phyloP scores from a whole-genome alignment of 2,113 vertebrate species.

The Xiphorhynchus elegans region DNA sequence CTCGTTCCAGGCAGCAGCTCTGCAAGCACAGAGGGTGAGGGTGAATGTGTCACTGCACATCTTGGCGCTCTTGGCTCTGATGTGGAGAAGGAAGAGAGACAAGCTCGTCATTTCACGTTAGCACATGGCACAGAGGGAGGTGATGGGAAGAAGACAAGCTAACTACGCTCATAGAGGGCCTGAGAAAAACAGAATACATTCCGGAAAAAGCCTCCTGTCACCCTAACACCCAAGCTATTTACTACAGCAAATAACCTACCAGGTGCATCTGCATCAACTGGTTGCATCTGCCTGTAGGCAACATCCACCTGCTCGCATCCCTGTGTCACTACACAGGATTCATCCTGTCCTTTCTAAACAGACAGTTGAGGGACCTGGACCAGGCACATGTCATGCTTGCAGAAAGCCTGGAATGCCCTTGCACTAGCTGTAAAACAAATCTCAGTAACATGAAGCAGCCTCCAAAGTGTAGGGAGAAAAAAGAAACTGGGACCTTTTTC shows the following conservation, averaged over 20 bases:
- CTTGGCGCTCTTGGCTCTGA: background rate
- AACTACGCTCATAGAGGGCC: background rate
- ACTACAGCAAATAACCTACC: background rate
- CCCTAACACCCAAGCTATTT: background rate
- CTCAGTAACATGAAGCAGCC: background rate
- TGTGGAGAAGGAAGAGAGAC: conserved; percentile 43
- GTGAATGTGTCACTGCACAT: conserved; percentile 30
- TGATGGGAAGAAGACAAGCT: conserved; percentile 6
- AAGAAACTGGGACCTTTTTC: background rate
- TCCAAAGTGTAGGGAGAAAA: background rate
- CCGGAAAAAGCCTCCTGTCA: background rate
- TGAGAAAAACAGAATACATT: conserved; percentile 2
- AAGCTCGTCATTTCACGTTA: conserved; percentile 46
- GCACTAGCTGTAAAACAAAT: background rate
- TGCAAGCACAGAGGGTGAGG: background rate
- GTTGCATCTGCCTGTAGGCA: background rate
- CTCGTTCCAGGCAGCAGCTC: background rate
- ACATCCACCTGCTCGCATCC: background rate
- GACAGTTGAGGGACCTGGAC: background rate
- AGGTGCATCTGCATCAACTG: background rate
- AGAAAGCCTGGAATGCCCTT: background rate
- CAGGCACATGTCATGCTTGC: background rate
- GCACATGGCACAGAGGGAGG: background rate
- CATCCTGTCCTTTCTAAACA: background rate
- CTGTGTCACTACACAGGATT: background rate